Base-by-base conservation (phyloP, 2,797 vertebrate species). In the Philypnodon macrostomus region DNA sequence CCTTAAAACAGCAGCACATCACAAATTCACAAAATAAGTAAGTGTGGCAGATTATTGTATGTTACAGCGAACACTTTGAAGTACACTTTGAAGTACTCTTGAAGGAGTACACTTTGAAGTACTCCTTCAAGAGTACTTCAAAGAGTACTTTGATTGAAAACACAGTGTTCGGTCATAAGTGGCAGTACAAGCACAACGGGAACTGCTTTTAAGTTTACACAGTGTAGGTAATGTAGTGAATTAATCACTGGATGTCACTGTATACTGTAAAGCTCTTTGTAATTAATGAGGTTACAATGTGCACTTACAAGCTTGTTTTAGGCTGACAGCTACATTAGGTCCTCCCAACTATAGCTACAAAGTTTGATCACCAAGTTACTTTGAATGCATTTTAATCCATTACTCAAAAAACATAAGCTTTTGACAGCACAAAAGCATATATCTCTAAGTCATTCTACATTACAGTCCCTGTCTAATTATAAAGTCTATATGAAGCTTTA, bases 241-340 rank as follows among this genome's bases (percentile, higher is more conserved):
- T 44, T 18, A 44, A 44, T 44, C 41, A 44, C 15, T 12, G 13
- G 4, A 7, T 7, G 27, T 30, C 26, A 11, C 14, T 16, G 21
- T 8, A 7, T n/a, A 39, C 10, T 13, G 19, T 39, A 24, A 23
- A 11, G 23, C 39, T 41, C 8, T 11, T 9, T n/a, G 26, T 44
- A 17, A 44, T 44, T 17, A 44, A 44, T 44, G 41, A 44, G 41
- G 41, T 30, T 18, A 30, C 41, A 1, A 29, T 12, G 15, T 10
- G 15, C 41, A 44, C 41, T 44, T 44, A 31, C 15, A 2, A 44
- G 27, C 27, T 18, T 18, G 41, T 44, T 12, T 44, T 5, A 30
- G 15, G 16, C 26, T 17, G 5, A 16, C 32, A 12, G 24, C 4
- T 13, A 42, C 39, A 42, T 17, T 10, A 5, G 18, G 41, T 44